Conservation (phyloP, 2,113 vertebrate species). For the Megaceryle torquata region DNA sequence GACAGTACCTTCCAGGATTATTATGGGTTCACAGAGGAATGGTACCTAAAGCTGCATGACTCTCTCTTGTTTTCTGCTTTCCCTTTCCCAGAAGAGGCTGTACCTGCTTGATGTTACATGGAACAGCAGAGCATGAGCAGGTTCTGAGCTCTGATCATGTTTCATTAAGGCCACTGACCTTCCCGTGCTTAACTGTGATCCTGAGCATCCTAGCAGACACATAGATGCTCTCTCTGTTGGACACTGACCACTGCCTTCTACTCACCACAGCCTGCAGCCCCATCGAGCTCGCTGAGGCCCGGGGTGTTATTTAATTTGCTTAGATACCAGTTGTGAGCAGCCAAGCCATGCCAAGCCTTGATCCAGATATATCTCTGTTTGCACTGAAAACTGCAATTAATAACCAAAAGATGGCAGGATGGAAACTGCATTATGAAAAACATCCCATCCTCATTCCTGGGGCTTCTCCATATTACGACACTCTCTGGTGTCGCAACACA, state of each 20-base stretch:
- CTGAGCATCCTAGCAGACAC: background rate
- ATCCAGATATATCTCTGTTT: background rate
- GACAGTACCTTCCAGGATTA: conserved; percentile 20
- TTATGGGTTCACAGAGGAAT: background rate
- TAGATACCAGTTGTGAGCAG: background rate
- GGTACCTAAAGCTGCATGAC: background rate
- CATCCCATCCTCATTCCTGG: background rate
- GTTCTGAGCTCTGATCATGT: background rate
- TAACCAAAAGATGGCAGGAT: background rate
- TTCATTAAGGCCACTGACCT: background rate
- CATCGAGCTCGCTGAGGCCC: background rate
- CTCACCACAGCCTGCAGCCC: background rate
- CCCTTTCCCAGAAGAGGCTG: background rate
- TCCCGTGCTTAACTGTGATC: background rate
- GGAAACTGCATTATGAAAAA: background rate
- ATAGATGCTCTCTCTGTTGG: accelerated
- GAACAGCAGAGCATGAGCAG: background rate
- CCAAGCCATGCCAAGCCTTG: background rate
- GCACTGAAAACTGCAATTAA: background rate
- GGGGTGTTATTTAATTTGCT: background rate
- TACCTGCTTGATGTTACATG: accelerated
- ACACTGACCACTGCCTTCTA: background rate
- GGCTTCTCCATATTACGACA: background rate
- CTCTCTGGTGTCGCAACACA: background rate
- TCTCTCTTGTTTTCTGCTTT: background rate